These are phyloP conservation scores for Tiaroga cobitis DNA, from an alignment of 2,797 vertebrate genomes.

Conservation along the genomic window DNA sequence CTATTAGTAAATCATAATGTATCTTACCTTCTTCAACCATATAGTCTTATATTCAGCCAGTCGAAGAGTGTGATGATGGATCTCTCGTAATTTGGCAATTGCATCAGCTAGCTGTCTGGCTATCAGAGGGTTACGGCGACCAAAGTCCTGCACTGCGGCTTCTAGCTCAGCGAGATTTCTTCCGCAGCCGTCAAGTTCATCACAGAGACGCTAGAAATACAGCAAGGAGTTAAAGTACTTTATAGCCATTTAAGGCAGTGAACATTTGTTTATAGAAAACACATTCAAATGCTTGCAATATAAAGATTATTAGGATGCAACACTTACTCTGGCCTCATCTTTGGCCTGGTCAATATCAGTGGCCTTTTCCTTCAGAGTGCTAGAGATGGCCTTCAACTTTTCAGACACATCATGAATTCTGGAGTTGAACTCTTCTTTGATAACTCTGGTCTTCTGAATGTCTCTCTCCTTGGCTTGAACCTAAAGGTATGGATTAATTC, in stretches of 20 bases:
- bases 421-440: conserved; percentile 87
- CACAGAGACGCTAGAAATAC: conserved; percentile 81
- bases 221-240: conserved; percentile 2
- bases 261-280: neutral
- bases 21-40: conserved; percentile 87
- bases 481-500: conserved; percentile 68
- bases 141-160: conserved; percentile 87
- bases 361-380: conserved; percentile 88
- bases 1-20: neutral
- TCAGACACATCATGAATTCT: conserved; percentile 86
- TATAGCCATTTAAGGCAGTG: neutral
- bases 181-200: conserved; percentile 86
- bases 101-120: conserved; percentile 87
- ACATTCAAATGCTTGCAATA: neutral
- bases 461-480: conserved; percentile 91
- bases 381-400: conserved; percentile 84
- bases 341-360: conserved; percentile 86
- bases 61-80: conserved; percentile 85
- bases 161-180: conserved; percentile 87
- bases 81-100: conserved; percentile 84
- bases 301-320: neutral
- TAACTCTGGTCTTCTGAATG: conserved; percentile 86
- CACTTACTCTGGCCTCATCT: conserved; percentile 88
- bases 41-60: conserved; percentile 85
- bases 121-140: conserved; percentile 86